phyloP scores from a whole-genome alignment of 1,140 invertebrate species.

The Apis laboriosa region DNA sequence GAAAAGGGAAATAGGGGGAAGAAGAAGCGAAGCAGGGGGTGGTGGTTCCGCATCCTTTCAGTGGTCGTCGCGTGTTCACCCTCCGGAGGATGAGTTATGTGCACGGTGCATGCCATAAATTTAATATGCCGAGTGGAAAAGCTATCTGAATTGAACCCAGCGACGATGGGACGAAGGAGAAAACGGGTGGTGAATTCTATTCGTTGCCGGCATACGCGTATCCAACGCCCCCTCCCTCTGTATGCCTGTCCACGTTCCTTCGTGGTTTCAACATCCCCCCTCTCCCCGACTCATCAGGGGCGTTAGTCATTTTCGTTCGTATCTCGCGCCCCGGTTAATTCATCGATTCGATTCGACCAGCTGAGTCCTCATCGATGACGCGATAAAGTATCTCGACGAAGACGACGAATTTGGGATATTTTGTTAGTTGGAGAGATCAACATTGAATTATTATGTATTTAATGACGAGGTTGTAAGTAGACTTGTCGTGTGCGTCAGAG shows the following conservation, averaged over 20 bases:
- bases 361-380: background rate
- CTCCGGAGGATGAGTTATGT: conserved; percentile 61
- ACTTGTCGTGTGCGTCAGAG: no score
- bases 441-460: no score
- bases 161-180: conserved; percentile 50
- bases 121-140: conserved; percentile 70
- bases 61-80: conserved; percentile 43
- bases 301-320: conserved; percentile 3
- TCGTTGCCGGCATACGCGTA: conserved; percentile 64
- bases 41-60: conserved; percentile 45
- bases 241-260: conserved; percentile 45
- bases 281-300: background rate
- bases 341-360: background rate
- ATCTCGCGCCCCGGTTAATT: conserved; percentile 28
- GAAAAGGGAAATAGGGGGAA: conserved; percentile 41
- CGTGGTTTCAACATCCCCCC: conserved; percentile 40
- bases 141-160: conserved; percentile 71
- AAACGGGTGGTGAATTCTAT: conserved; percentile 65
- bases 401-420: background rate
- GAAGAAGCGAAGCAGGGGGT: conserved; percentile 8
- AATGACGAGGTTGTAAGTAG: no score
- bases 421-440: no score
- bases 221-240: conserved; percentile 26
- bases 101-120: conserved; percentile 69
- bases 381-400: background rate